Conservation (phyloP, 2,113 vertebrate genomes). For the Centropus bengalensis region DNA sequence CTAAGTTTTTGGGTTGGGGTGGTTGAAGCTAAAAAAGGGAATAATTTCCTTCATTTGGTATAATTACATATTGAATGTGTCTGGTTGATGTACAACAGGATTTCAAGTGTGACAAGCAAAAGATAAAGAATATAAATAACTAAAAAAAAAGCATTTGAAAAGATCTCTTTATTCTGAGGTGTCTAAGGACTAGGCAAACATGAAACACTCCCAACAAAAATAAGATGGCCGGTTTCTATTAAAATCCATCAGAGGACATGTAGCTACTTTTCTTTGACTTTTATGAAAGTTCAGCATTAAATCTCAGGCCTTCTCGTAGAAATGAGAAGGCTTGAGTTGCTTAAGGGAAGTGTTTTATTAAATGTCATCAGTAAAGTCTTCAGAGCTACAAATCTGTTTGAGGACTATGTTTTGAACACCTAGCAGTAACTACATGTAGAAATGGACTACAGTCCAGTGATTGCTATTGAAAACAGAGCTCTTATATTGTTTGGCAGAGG, state of each 20-base stretch:
- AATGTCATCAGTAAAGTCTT: neutral
- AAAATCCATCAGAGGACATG: neutral
- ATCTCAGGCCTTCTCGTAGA: neutral
- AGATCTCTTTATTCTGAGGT: neutral
- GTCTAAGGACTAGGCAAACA: neutral
- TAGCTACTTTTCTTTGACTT: neutral
- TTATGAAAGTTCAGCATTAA: neutral
- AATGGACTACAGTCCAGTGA: neutral
- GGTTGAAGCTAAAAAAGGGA: neutral
- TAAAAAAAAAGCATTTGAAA: neutral
- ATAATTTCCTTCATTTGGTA: neutral
- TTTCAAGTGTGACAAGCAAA: neutral
- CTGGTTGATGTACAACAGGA: neutral
- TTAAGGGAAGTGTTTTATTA: neutral
- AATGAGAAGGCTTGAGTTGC: neutral
- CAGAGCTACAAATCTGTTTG: neutral
- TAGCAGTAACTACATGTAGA: neutral
- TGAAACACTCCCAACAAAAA: neutral
- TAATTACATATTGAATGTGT: neutral
- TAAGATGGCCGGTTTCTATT: neutral
- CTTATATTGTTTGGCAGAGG: neutral
- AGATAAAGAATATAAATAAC: neutral
- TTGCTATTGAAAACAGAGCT: neutral
- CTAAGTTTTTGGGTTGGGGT: neutral
- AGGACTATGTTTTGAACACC: neutral